phyloP scores from a whole-genome alignment of 1,140 invertebrate genomes.

The Cotesia glomerata region DNA sequence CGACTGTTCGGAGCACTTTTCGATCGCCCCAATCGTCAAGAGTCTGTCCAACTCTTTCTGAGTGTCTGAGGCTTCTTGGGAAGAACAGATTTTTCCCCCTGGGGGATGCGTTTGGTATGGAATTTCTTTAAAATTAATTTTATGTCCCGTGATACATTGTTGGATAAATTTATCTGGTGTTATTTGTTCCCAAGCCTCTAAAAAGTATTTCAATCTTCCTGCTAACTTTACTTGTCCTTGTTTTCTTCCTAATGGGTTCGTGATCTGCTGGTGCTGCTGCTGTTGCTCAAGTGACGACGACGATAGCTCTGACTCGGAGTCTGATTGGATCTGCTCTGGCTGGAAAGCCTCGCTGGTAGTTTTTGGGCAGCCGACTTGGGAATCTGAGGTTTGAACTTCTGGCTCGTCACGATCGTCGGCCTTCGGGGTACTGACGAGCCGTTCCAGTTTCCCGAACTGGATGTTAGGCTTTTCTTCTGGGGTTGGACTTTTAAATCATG shows the following conservation, averaged over 20 bases:
- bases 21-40: neutral
- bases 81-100: neutral
- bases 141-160: constrained; percentile 5
- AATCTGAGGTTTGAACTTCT: neutral
- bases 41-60: neutral
- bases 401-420: neutral
- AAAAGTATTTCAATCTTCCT: neutral
- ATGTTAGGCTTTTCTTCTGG: neutral
- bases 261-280: constrained; percentile 11
- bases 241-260: constrained; percentile 43
- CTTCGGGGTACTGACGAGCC: constrained; percentile 6
- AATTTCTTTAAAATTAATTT: neutral
- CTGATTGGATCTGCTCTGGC: neutral
- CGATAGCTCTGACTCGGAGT: neutral
- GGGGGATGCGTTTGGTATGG: neutral
- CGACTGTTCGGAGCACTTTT: neutral
- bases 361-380: neutral
- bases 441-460: constrained; percentile 12
- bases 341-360: neutral
- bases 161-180: constrained; percentile 8
- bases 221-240: neutral
- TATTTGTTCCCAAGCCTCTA: neutral
- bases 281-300: neutral
- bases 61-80: neutral
- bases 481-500: constrained; percentile 1